Conservation (phyloP, 2,797 vertebrate genomes). For the Sebastes kiyomatsui region DNA sequence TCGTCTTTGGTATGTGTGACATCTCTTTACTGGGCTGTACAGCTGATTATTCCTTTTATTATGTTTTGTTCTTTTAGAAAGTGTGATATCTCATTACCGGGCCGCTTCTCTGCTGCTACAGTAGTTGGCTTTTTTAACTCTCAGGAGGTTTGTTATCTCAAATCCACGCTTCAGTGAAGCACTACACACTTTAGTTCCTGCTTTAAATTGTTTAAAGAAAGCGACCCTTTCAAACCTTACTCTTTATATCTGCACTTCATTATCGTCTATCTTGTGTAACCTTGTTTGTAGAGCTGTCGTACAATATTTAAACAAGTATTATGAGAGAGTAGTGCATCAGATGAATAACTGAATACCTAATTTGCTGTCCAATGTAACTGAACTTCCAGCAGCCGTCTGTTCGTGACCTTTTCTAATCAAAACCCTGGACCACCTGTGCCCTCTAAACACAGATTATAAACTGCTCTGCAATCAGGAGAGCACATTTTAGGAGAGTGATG, state of each 20-base stretch:
- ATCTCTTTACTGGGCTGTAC: conserved; percentile 22
- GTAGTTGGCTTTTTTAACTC: background rate
- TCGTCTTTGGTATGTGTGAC: background rate
- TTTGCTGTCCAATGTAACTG: background rate
- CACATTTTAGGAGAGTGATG: conserved; percentile 2
- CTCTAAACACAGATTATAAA: conserved; percentile 8
- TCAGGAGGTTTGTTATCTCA: conserved; percentile 34
- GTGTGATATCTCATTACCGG: conserved; percentile 55
- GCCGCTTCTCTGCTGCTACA: background rate
- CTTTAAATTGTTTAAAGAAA: conserved; percentile 3
- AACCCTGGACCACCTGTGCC: background rate
- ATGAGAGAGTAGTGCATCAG: background rate
- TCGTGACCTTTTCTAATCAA: background rate
- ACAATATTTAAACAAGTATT: background rate
- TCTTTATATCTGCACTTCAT: background rate
- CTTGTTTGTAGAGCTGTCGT: background rate
- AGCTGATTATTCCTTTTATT: conserved; percentile 34
- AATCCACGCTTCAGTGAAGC: conserved; percentile 19
- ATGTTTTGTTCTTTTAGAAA: conserved; percentile 25
- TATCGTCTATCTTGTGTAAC: background rate
- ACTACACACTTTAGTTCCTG: background rate
- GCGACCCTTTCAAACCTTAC: background rate
- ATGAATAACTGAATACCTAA: background rate
- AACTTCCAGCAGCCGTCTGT: background rate
- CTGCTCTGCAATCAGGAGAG: conserved; percentile 16